These are phyloP conservation scores for Myrmecophaga tridactyla DNA, from an alignment of 2,113 vertebrate genomes.

Conservation along the genomic window DNA sequence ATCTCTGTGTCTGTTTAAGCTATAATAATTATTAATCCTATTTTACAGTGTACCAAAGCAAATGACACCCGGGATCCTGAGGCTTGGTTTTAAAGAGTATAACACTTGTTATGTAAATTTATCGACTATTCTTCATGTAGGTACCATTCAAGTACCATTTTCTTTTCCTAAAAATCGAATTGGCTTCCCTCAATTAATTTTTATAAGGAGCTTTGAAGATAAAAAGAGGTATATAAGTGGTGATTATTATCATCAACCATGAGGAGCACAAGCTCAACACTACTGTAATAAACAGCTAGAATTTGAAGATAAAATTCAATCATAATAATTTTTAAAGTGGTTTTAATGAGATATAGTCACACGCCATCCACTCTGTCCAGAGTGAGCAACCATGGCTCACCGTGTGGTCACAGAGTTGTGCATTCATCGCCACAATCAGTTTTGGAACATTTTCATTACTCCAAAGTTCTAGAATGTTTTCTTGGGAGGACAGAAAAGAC, in stretches of 20 bases:
- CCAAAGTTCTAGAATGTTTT: background rate
- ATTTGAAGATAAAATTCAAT: slow-evolving; percentile 26
- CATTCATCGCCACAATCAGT: too few relatives aligned
- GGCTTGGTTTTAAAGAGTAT: background rate
- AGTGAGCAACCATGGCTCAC: too few relatives aligned
- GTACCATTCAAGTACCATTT: background rate
- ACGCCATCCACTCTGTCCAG: background rate
- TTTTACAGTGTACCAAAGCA: background rate
- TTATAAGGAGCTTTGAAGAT: slow-evolving; percentile 18
- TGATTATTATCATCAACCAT: slow-evolving; percentile 23
- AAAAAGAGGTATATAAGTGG: background rate
- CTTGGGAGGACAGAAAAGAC: background rate
- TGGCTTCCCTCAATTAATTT: slow-evolving; percentile 27
- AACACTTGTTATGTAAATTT: background rate
- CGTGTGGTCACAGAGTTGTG: too few relatives aligned
- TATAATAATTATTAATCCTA: background rate
- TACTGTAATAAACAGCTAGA: background rate
- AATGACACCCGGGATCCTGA: background rate
- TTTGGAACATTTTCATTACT: too few relatives aligned
- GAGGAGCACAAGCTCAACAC: background rate
- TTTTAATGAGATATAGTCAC: too few relatives aligned
- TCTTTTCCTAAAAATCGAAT: background rate
- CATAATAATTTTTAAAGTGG: background rate
- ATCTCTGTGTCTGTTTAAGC: background rate
- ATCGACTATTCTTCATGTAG: background rate